Conservation (phyloP, 2,797 vertebrate species). For the Cossypha dichroa region DNA sequence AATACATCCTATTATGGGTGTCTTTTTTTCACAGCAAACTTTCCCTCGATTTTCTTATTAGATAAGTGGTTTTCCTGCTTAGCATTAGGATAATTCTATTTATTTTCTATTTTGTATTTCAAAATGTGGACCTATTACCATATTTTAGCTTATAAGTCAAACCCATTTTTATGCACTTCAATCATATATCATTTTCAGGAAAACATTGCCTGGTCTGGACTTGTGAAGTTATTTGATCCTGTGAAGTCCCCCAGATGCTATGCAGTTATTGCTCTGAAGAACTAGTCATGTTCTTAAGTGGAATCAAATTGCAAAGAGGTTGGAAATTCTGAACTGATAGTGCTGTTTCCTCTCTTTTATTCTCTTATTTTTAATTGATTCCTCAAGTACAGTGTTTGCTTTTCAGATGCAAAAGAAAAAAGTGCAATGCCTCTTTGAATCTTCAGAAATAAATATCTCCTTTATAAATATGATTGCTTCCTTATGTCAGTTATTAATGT, state of each 20-base stretch:
- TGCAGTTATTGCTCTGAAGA: slow-evolving; percentile 81
- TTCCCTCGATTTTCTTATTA: not conserved
- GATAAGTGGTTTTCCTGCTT: not conserved
- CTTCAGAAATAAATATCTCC: slow-evolving; percentile 2
- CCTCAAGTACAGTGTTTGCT: slow-evolving; percentile 9
- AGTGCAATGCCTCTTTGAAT: not conserved
- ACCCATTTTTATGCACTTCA: slow-evolving; percentile 28
- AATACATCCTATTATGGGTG: not conserved
- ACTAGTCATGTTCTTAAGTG: slow-evolving; percentile 36
- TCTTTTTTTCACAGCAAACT: not conserved
- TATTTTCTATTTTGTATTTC: not conserved
- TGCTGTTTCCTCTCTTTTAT: not conserved
- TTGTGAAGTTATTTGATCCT: slow-evolving; percentile 84
- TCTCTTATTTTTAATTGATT: slow-evolving; percentile 9
- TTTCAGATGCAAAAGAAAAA: slow-evolving; percentile 12
- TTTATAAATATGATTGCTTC: not conserved
- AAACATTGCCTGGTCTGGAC: slow-evolving; percentile 76
- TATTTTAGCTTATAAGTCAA: slow-evolving; percentile 21
- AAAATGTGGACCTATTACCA: not conserved
- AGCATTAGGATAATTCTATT: not conserved
- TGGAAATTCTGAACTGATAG: not conserved
- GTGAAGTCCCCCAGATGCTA: slow-evolving; percentile 84
- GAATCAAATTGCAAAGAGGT: slow-evolving; percentile 32
- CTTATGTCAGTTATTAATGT: not conserved
- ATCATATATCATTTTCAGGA: slow-evolving; percentile 74